A percentile compares a stretch with the other conserved stretches of the same genome.
These are phyloP conservation scores for Ephydatia muelleri DNA, from an alignment of 37 sponge, comb jelly and placozoan species.

Conservation along the genomic window DNA sequence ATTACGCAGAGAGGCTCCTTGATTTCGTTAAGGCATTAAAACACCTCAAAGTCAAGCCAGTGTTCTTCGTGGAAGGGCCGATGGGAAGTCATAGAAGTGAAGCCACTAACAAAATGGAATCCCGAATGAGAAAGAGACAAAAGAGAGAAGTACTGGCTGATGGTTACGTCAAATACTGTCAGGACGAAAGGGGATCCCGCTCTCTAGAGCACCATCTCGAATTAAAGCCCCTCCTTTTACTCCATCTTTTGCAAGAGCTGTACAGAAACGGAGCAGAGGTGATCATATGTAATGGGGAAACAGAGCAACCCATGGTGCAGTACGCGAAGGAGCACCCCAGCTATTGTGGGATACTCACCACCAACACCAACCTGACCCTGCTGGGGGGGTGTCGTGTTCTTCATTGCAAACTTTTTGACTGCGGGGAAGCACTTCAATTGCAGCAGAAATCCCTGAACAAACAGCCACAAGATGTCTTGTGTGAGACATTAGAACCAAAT, in stretches of 20 bases:
- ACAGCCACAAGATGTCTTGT: not conserved
- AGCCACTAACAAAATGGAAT: not conserved
- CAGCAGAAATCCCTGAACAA: not conserved
- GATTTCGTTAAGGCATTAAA: slow-evolving; percentile 30
- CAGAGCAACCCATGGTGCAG: slow-evolving; percentile 22
- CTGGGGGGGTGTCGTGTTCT: slow-evolving; percentile 17
- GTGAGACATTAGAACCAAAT: not conserved
- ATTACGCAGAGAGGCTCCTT: slow-evolving; percentile 12
- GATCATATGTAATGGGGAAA: slow-evolving; percentile 24
- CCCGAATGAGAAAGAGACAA: not conserved
- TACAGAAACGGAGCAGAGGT: not conserved
- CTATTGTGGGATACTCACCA: slow-evolving; percentile 27
- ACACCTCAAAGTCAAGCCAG: slow-evolving; percentile 19
- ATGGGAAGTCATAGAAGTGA: not conserved
- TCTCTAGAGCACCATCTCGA: not conserved
- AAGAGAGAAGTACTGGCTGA: not conserved
- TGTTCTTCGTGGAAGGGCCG: slow-evolving; percentile 44
- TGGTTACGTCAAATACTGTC: not conserved
- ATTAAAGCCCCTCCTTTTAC: not conserved
- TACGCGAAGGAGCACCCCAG: slow-evolving; percentile 6
- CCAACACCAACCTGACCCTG: slow-evolving; percentile 38
- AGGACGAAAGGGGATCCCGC: not conserved
- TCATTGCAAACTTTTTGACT: slow-evolving; percentile 31
- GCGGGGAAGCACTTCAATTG: not conserved
- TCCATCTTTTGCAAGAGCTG: slow-evolving; percentile 2